Percentiles rank a stretch among this genome's conserved stretches.
Conservation (phyloP, 2,113 vertebrate species). For the Tragelaphus scriptus region DNA sequence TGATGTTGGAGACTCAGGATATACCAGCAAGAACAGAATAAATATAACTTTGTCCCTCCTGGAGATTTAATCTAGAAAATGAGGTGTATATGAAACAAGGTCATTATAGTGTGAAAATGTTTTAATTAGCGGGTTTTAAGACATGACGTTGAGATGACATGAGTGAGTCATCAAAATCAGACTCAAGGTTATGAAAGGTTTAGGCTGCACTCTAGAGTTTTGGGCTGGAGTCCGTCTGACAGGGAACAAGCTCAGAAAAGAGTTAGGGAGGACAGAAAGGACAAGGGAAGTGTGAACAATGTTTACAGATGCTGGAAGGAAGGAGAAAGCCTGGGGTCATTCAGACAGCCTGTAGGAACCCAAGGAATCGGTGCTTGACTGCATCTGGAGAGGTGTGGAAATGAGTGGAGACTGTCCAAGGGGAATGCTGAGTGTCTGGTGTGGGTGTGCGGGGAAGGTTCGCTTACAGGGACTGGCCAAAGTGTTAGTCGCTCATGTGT, state of each 20-base stretch:
- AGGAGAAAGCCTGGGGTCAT: not conserved
- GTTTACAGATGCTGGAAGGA: not conserved
- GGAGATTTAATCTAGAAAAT: not conserved
- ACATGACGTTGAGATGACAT: not conserved
- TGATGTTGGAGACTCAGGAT: not conserved
- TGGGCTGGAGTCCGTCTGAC: not conserved
- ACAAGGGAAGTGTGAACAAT: not conserved
- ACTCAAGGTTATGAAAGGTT: not conserved
- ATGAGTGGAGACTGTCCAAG: not conserved
- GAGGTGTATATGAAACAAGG: not conserved
- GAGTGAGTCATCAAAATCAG: not conserved
- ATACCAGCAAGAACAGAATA: not conserved
- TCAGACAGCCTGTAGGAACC: not conserved
- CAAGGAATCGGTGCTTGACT: not conserved
- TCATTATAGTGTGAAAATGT: not conserved
- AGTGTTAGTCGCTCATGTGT: accelerated
- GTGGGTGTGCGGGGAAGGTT: not conserved
- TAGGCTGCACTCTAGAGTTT: not conserved
- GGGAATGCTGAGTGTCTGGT: not conserved
- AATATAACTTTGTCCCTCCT: not conserved
- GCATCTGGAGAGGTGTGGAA: not conserved
- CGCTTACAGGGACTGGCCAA: not conserved
- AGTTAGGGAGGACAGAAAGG: not conserved
- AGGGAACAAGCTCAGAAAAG: not conserved
- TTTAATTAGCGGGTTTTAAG: not conserved